phyloP scores from a whole-genome alignment of 2,797 vertebrate species.

The Oryzias dopingdopingensis region DNA sequence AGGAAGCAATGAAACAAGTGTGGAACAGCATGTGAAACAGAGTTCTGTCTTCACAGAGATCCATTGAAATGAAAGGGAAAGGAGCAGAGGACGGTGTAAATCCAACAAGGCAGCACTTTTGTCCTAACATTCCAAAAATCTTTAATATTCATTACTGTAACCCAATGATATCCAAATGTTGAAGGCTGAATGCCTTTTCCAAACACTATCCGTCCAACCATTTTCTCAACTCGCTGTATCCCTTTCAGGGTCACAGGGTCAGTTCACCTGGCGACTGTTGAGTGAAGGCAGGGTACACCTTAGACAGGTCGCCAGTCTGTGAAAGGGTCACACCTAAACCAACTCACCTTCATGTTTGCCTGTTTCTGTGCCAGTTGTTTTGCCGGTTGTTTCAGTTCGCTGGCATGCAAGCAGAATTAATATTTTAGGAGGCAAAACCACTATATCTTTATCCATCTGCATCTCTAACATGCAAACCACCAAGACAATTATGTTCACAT shows the following conservation, averaged over 20 bases:
- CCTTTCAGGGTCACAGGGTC: too few species aligned
- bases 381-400: conserved; percentile 66
- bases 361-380: conserved; percentile 60
- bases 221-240: too few species aligned
- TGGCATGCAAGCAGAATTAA: conserved; percentile 70
- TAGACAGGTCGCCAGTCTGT: too few species aligned
- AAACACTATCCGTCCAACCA: background rate
- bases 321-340: background rate
- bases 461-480: conserved; percentile 71
- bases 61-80: conserved; percentile 9
- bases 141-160: conserved; percentile 67
- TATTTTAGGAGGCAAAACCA: conserved; percentile 71
- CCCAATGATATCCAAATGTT: conserved; percentile 67
- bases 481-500: conserved; percentile 43
- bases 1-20: conserved; percentile 40
- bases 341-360: conserved; percentile 19
- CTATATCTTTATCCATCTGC: conserved; percentile 62
- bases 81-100: background rate
- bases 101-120: conserved; percentile 41
- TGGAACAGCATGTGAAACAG: conserved; percentile 7
- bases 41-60: conserved; percentile 10
- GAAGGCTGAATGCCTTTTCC: conserved; percentile 67
- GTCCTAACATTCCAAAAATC: conserved; percentile 55
- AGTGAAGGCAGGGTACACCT: too few species aligned
- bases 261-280: too few species aligned